Evolutionary conservation across 2,888 invertebrate genomes (phyloP).

Genomic region (Agrilus biguttatus): DNA sequence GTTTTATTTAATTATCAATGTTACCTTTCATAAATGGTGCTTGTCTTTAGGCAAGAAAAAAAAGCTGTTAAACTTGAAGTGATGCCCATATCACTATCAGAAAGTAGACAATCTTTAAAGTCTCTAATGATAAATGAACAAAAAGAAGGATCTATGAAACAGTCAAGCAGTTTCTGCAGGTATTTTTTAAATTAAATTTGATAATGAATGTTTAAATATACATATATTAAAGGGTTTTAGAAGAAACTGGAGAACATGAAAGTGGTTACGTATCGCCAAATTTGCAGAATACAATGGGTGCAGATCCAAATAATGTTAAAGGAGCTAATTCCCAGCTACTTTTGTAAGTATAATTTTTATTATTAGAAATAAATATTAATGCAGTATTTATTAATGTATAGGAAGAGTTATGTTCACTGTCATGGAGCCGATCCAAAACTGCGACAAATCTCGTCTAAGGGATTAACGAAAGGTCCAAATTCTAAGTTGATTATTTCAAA

Average conservation of each 20-base stretch:
- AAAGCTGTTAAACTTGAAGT: too few species aligned
- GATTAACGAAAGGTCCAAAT: constrained; percentile 41
- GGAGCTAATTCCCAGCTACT: constrained; percentile 67
- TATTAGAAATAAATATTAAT: background rate
- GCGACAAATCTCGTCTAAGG: constrained; percentile 32
- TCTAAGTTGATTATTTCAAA: constrained; percentile 19
- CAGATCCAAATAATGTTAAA: constrained; percentile 54
- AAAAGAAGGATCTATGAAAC: constrained; percentile 15
- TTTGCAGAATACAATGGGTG: constrained; percentile 45
- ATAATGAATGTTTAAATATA: background rate
- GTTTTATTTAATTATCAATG: background rate
- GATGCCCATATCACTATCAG: constrained; percentile 19
- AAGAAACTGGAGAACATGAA: constrained; percentile 24
- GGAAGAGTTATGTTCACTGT: constrained; percentile 73
- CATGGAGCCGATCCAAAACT: constrained; percentile 61
- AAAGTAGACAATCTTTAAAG: constrained; percentile 29
- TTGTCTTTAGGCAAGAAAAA: too few species aligned
- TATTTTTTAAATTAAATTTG: constrained; percentile 5
- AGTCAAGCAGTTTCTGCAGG: constrained; percentile 18
- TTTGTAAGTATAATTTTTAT: constrained; percentile 43
- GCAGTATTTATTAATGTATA: constrained; percentile 22
- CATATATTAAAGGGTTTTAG: constrained; percentile 16
- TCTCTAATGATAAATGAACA: constrained; percentile 25
- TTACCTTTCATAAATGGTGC: constrained; percentile 3
- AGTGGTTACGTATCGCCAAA: constrained; percentile 43